Evolutionary conservation across 2,797 vertebrate species (phyloP).

Genomic region (Hozukius guyotensis): DNA sequence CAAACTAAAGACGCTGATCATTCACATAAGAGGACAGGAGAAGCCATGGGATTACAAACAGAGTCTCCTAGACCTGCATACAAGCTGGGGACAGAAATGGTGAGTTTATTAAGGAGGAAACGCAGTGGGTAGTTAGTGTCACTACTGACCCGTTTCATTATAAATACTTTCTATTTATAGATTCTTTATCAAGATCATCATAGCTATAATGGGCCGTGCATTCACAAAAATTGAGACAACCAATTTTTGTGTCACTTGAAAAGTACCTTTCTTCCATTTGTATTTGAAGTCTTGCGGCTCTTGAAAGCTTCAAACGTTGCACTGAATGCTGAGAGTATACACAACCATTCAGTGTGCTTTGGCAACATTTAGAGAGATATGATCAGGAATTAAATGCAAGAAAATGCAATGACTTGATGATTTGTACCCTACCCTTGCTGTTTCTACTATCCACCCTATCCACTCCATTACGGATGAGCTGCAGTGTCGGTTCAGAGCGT

Average conservation of each 20-base stretch:
- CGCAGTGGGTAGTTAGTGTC: background rate
- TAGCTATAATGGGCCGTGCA: background rate
- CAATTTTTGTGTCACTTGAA: background rate
- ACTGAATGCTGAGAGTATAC: background rate
- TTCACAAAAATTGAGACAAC: background rate
- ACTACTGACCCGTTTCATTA: background rate
- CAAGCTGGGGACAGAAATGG: slow-evolving; percentile 51
- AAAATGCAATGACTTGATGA: background rate
- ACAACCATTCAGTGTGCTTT: background rate
- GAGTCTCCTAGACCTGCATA: slow-evolving; percentile 19
- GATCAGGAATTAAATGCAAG: background rate
- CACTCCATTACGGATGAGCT: slow-evolving; percentile 71
- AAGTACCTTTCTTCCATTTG: background rate
- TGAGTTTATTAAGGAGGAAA: slow-evolving; percentile 25
- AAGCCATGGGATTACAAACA: slow-evolving; percentile 7
- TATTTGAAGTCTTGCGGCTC: background rate
- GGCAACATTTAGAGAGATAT: background rate
- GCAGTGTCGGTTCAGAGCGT: slow-evolving; percentile 79
- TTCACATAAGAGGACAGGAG: slow-evolving; percentile 36
- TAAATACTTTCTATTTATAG: background rate
- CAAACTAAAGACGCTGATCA: slow-evolving; percentile 66
- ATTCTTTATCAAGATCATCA: background rate
- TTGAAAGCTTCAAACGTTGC: background rate
- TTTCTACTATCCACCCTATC: background rate
- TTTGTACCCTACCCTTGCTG: background rate